Evolutionary conservation across 1,140 invertebrate species (phyloP), one percentile per base, ranked within the genome.

Genomic region (Plectrocnemia conspersa): DNA sequence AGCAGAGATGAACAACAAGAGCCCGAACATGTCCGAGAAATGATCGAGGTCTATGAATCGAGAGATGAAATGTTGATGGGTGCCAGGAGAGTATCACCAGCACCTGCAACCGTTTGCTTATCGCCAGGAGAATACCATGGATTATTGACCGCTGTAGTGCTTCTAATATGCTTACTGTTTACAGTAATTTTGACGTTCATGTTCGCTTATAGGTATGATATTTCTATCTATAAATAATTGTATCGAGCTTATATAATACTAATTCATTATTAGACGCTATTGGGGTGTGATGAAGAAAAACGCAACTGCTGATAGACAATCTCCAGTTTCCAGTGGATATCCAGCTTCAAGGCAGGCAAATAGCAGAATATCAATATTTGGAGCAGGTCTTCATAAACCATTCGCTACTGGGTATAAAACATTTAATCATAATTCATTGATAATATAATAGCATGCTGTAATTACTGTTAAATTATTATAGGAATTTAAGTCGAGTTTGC

Each of bases 41-140:
- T 91, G 85, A 90, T 91, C 50, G 85, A 89, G 75, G 88, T 89
- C 70, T 84, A 82, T 56, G 84, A 86, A 62, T 84, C 83, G 1
- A 74, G 85, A 36, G 82, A 85, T 64, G 85, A 88, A 62, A 80
- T 87, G 61, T 78, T 80, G 52, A 76, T 82, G 56, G 68, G 76
- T 56, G 71, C 81, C 1, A 73, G 80, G 25, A 77, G 75, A 61
- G 77, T 79, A 6, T 67, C 72, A 22, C 76, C 79, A 3, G 68
- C 79, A 2, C 58, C 76, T n/a, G 79, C 84, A 62, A 80, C 77
- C 19, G 79, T 89, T 19, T 90, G 88, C 62, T 77, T 91, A 19
- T 80, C 84, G 23, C 75, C 79, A 3, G 78, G 82, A 11, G 85
- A 88, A 67, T 91, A 89, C 66, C 88, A 89, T 63, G 82, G 83